These are phyloP conservation scores for Rhinatrema bivittatum DNA, from an alignment of 2,797 vertebrate genomes.

Conservation along the genomic window DNA sequence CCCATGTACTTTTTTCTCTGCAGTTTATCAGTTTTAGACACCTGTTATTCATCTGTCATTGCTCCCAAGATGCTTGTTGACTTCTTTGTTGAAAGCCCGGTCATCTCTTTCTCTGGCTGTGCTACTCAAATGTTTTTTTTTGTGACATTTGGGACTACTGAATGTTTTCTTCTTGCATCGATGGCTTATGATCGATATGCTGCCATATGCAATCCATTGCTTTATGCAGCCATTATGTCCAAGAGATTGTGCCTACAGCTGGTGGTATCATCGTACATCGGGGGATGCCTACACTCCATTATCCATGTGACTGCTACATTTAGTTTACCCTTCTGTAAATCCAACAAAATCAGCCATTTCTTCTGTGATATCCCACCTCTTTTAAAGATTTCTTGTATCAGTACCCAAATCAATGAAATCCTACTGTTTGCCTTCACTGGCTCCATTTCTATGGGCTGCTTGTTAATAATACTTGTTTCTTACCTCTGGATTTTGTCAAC, in stretches of 20 bases:
- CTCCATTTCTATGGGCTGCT: neutral
- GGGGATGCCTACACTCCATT: neutral
- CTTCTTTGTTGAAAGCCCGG: neutral
- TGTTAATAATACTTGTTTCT: neutral
- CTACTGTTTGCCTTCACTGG: neutral
- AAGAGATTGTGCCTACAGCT: neutral
- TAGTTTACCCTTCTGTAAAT: neutral
- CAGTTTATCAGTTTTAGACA: neutral
- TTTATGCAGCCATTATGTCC: neutral
- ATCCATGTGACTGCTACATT: neutral
- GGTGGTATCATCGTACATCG: neutral
- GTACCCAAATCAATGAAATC: neutral
- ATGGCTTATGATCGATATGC: neutral
- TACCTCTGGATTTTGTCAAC: neutral
- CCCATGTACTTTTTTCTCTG: neutral
- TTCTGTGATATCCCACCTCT: constrained; percentile 12
- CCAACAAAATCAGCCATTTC: neutral
- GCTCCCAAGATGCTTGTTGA: neutral
- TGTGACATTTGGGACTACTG: neutral
- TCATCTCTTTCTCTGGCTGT: neutral
- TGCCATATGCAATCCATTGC: neutral
- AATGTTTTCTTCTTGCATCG: neutral
- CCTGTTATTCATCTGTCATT: neutral
- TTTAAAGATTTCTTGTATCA: neutral
- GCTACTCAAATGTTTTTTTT: neutral